These are phyloP conservation scores for Chaetodon trifasciatus DNA, from an alignment of 2,797 vertebrate genomes.

Conservation along the genomic window DNA sequence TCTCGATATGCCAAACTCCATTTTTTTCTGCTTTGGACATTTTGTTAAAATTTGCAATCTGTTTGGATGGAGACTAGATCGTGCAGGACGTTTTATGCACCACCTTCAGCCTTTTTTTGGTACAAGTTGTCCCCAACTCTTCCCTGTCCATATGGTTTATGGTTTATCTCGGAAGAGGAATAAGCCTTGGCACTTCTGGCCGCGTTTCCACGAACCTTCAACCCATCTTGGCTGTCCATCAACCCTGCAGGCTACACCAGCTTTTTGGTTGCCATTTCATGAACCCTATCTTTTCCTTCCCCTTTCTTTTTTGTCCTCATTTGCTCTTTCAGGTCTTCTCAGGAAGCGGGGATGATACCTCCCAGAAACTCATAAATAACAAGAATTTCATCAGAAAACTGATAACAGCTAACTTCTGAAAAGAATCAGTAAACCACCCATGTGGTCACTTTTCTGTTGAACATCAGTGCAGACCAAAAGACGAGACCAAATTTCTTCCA, in stretches of 20 bases:
- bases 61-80: not conserved
- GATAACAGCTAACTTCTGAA: not conserved
- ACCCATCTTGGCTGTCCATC: conserved; percentile 1
- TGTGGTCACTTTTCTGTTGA: not conserved
- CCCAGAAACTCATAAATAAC: not conserved
- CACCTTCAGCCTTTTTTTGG: not conserved
- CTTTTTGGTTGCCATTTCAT: not conserved
- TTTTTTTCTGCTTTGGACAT: not conserved
- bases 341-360: not conserved
- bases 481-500: not conserved
- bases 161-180: conserved; percentile 18
- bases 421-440: conserved; percentile 4
- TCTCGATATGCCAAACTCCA: not conserved
- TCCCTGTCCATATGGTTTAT: conserved; percentile 31
- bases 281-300: not conserved
- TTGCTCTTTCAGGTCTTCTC: not conserved
- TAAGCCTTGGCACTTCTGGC: conserved; percentile 3
- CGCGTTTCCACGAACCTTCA: conserved; percentile 13
- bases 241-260: conserved; percentile 2
- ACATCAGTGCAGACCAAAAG: not conserved
- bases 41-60: not conserved
- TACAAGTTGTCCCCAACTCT: not conserved
- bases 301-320: not conserved
- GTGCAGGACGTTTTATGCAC: not conserved
- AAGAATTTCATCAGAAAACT: not conserved